Conservation (phyloP, 2,113 vertebrate genomes). For the Speoplatyrhinus poulsoni region DNA sequence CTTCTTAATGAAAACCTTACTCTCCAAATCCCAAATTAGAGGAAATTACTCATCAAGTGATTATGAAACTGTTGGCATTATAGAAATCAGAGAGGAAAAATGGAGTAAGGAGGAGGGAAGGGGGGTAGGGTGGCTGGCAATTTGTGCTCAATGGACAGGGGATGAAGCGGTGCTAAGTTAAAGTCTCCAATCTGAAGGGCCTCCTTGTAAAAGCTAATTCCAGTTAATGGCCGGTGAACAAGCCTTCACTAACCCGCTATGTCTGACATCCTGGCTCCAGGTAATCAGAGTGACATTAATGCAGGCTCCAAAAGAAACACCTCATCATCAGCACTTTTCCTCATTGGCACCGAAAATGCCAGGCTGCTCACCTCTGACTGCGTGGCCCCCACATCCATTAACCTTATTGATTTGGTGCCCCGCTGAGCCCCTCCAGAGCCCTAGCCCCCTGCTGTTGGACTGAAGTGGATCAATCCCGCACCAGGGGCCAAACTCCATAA, state of each 20-base stretch:
- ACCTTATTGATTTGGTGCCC: constrained; percentile 93
- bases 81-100: constrained; percentile 76
- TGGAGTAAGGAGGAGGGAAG: constrained; percentile 59
- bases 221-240: constrained; percentile 81
- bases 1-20: constrained; percentile 58
- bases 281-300: constrained; percentile 88
- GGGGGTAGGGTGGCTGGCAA: constrained; percentile 56
- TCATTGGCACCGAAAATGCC: constrained; percentile 90
- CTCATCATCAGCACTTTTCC: constrained; percentile 91
- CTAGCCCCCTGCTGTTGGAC: constrained; percentile 84
- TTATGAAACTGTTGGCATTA: constrained; percentile 78
- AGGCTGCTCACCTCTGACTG: constrained; percentile 90
- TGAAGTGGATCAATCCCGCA: constrained; percentile 93
- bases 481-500: constrained; percentile 88
- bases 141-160: constrained; percentile 71
- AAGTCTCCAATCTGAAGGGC: constrained; percentile 74
- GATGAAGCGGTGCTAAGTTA: constrained; percentile 74
- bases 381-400: constrained; percentile 92
- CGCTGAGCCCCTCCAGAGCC: constrained; percentile 87
- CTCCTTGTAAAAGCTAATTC: constrained; percentile 86
- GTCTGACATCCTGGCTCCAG: constrained; percentile 74
- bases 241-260: constrained; percentile 71
- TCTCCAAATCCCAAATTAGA: constrained; percentile 74
- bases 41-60: constrained; percentile 72
- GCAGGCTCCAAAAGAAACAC: constrained; percentile 83